phyloP scores from a whole-genome alignment of 1,140 invertebrate genomes.

The Microvelia longipes region DNA sequence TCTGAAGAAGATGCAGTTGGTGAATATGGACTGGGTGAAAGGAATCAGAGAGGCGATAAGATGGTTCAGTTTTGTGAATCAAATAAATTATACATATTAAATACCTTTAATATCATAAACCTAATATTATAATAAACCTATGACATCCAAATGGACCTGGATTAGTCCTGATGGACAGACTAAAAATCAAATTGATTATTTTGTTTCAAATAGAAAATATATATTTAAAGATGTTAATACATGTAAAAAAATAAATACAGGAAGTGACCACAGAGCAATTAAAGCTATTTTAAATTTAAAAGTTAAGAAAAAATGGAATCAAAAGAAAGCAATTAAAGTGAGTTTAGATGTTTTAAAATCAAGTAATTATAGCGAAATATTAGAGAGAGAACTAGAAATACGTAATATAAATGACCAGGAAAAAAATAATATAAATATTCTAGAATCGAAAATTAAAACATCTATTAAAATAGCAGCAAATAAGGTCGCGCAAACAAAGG shows the following conservation, averaged over 20 bases:
- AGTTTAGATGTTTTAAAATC: not conserved
- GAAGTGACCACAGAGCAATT: not conserved
- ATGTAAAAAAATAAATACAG: not conserved
- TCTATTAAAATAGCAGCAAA: not conserved
- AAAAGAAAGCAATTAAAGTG: not conserved
- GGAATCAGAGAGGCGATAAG: not conserved
- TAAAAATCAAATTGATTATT: not conserved
- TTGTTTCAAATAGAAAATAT: not conserved
- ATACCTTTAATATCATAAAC: no score
- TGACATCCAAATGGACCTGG: not conserved
- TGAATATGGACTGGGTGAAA: constrained; percentile 4
- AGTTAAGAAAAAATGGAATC: not conserved
- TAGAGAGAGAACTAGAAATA: not conserved
- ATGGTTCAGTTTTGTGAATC: constrained; percentile 10
- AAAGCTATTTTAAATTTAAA: not conserved
- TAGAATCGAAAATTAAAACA: not conserved
- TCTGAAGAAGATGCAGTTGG: not conserved
- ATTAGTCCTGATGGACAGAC: not conserved
- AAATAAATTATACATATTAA: constrained; percentile 11
- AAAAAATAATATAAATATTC: not conserved
- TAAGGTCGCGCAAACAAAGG: not conserved
- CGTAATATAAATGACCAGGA: not conserved
- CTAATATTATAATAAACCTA: constrained; percentile 4
- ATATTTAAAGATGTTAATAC: not conserved
- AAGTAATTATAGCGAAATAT: not conserved